A percentile compares a stretch with the other conserved stretches of the same genome.
Conservation (phyloP, 2,888 invertebrate genomes). For the Brachyptera putata region DNA sequence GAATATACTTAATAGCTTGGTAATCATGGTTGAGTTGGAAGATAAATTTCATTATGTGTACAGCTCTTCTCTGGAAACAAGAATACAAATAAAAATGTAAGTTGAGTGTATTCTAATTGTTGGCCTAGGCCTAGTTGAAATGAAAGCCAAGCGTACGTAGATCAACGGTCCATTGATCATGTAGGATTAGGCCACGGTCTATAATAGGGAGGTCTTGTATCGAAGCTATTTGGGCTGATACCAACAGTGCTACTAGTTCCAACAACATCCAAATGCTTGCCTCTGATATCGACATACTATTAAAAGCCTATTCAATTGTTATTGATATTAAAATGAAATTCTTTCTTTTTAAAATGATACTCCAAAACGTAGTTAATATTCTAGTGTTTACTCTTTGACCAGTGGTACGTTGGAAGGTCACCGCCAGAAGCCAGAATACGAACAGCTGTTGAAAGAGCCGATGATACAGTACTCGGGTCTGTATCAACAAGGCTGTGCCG, state of each 20-base stretch:
- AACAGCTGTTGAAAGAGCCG: conserved; percentile 80
- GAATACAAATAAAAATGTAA: conserved; percentile 90
- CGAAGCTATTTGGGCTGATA: too few species aligned
- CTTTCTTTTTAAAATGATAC: too few species aligned
- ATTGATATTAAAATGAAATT: too few species aligned
- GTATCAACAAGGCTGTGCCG: conserved; percentile 79
- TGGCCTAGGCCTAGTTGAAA: too few species aligned
- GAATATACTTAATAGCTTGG: too few species aligned
- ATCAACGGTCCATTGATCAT: conserved; percentile 6
- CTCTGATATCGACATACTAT: background rate
- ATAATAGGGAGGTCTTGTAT: too few species aligned
- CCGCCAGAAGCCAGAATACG: conserved; percentile 79
- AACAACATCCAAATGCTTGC: too few species aligned
- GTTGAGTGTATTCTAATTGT: conserved; percentile 41
- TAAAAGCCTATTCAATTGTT: too few species aligned
- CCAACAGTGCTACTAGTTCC: too few species aligned
- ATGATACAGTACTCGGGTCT: conserved; percentile 87
- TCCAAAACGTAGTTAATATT: too few species aligned
- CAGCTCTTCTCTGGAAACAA: conserved; percentile 83
- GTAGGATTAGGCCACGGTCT: background rate
- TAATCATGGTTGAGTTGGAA: conserved; percentile 49
- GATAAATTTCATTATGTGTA: conserved; percentile 84
- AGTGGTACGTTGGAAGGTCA: conserved; percentile 93
- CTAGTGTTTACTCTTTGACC: too few species aligned
- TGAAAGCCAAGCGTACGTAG: too few species aligned